Percentiles rank a stretch among this genome's conserved stretches.
Evolutionary conservation across 2,113 vertebrate species (phyloP).

Genomic region (Scartelaos histophorus): DNA sequence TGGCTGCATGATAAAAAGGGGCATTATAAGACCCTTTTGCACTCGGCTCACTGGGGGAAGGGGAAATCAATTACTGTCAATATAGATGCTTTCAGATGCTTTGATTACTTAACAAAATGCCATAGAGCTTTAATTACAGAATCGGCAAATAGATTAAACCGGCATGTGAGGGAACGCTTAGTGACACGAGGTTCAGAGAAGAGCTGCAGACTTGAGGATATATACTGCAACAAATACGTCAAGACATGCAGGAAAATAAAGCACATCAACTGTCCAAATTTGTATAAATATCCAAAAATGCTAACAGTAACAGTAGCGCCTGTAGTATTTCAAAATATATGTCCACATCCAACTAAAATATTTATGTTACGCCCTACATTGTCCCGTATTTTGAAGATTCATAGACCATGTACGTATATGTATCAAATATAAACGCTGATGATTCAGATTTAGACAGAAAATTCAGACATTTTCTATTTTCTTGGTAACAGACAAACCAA

Average conservation of each 20-base stretch:
- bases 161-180: background rate
- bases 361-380: too few relatives aligned
- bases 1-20: conserved; percentile 7
- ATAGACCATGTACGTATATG: too few relatives aligned
- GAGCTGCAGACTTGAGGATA: background rate
- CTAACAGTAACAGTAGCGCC: too few relatives aligned
- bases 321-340: too few relatives aligned
- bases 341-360: too few relatives aligned
- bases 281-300: too few relatives aligned
- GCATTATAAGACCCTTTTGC: conserved; percentile 1
- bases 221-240: too few relatives aligned
- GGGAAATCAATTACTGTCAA: background rate
- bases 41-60: background rate
- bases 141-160: background rate
- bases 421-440: background rate
- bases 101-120: background rate
- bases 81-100: background rate
- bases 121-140: background rate
- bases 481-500: background rate
- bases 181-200: background rate
- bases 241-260: too few relatives aligned
- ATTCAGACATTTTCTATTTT: background rate
- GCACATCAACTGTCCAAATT: too few relatives aligned
- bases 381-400: too few relatives aligned
- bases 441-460: background rate